phyloP scores from a whole-genome alignment of 2,797 vertebrate species.

The Tiaroga cobitis region DNA sequence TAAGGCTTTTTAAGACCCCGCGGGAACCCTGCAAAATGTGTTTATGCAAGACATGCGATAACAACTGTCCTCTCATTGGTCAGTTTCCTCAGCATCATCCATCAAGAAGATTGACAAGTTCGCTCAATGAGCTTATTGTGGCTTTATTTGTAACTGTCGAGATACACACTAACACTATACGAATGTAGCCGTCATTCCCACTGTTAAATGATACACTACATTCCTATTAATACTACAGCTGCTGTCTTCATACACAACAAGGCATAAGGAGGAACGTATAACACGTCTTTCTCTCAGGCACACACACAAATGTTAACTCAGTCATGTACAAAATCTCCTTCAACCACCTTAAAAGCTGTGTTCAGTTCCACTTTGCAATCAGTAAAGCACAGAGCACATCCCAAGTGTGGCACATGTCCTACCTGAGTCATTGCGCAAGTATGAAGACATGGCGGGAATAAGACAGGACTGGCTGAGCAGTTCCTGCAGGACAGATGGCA shows the following conservation, averaged over 20 bases:
- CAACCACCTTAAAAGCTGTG: background rate
- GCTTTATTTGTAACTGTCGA: too few species aligned
- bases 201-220: too few species aligned
- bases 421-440: slow-evolving; percentile 98
- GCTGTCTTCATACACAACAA: slow-evolving; percentile 54
- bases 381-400: slow-evolving; percentile 11
- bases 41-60: too few species aligned
- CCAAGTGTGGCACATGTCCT: slow-evolving; percentile 40
- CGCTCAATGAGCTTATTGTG: too few species aligned
- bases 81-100: too few species aligned
- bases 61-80: too few species aligned
- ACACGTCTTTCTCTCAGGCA: background rate
- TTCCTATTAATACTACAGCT: slow-evolving; percentile 5
- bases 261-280: background rate
- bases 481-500: slow-evolving; percentile 91
- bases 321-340: background rate
- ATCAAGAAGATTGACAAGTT: too few species aligned
- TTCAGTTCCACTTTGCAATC: background rate
- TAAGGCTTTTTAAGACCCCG: too few species aligned
- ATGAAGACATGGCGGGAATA: slow-evolving; percentile 98
- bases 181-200: too few species aligned
- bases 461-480: slow-evolving; percentile 97
- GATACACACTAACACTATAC: too few species aligned
- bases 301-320: background rate
- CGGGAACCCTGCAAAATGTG: too few species aligned